Evolutionary conservation across 2,888 invertebrate species (phyloP).

Genomic region (Caenorhabditis angaria): DNA sequence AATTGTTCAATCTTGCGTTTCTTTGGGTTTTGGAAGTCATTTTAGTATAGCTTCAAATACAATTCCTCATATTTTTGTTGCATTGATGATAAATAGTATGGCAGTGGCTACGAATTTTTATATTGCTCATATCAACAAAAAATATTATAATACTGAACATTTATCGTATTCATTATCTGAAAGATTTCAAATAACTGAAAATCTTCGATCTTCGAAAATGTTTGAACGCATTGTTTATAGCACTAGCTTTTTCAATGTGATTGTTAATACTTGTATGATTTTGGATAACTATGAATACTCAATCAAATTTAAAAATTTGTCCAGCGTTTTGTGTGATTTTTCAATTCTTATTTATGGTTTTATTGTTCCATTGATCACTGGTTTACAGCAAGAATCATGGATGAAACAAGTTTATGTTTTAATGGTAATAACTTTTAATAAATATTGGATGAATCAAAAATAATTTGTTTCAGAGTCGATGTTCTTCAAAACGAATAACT

Average conservation of each 20-base stretch:
- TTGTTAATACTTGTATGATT: slow-evolving; percentile 31
- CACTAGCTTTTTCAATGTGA: slow-evolving; percentile 29
- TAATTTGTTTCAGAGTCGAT: slow-evolving; percentile 19
- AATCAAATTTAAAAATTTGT: slow-evolving; percentile 9
- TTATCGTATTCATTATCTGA: slow-evolving; percentile 21
- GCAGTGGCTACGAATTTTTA: slow-evolving; percentile 14
- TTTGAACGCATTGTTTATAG: slow-evolving; percentile 32
- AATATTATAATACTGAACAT: slow-evolving; percentile 21
- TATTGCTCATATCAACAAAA: slow-evolving; percentile 25
- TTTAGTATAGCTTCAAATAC: slow-evolving; percentile 29
- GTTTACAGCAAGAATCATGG: slow-evolving; percentile 24
- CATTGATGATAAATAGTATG: slow-evolving; percentile 26
- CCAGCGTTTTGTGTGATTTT: slow-evolving; percentile 24
- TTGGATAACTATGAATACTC: slow-evolving; percentile 31
- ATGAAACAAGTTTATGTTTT: slow-evolving; percentile 18
- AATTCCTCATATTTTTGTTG: slow-evolving; percentile 23
- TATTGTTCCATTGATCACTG: slow-evolving; percentile 28
- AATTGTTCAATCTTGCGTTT: slow-evolving; percentile 13
- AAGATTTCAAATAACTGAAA: slow-evolving; percentile 27
- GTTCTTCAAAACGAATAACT: slow-evolving; percentile 6
- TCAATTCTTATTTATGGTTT: slow-evolving; percentile 32
- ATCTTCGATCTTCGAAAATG: slow-evolving; percentile 25
- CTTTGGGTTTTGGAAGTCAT: slow-evolving; percentile 15
- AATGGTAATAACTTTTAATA: too few species aligned
- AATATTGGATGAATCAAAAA: too few species aligned